Conservation (phyloP, 2,888 invertebrate genomes). For the Eilema depressum region DNA sequence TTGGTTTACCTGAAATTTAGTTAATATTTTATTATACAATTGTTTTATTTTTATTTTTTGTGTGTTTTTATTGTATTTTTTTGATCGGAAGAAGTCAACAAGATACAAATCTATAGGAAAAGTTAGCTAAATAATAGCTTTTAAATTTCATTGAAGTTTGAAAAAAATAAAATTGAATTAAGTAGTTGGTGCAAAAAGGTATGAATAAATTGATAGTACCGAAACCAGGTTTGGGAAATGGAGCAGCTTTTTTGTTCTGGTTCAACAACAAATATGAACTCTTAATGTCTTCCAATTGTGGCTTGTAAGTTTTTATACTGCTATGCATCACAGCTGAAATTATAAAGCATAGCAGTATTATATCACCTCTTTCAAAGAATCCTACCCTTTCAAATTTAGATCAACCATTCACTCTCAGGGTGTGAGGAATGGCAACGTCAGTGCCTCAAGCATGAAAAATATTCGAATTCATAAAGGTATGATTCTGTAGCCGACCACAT, state of each 20-base stretch:
- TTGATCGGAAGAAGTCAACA: neutral
- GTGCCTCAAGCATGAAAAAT: too few species aligned
- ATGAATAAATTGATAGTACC: neutral
- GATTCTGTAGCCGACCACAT: too few species aligned
- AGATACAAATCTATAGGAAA: neutral
- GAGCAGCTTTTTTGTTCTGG: slow-evolving; percentile 44
- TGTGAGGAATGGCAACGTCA: too few species aligned
- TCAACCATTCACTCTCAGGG: too few species aligned
- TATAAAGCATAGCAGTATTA: neutral
- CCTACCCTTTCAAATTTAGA: too few species aligned
- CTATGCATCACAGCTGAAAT: slow-evolving; percentile 59
- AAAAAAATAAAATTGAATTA: neutral
- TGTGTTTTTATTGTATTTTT: neutral
- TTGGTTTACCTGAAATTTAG: slow-evolving; percentile 4
- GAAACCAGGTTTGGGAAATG: slow-evolving; percentile 36
- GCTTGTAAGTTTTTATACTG: slow-evolving; percentile 64
- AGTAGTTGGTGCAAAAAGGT: neutral
- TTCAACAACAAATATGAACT: slow-evolving; percentile 74
- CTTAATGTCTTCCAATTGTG: slow-evolving; percentile 77
- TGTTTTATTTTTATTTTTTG: too few species aligned
- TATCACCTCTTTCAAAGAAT: neutral
- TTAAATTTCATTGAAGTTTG: neutral
- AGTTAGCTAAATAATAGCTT: neutral
- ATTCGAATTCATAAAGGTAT: too few species aligned
- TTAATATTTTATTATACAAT: neutral